Base-by-base conservation (phyloP, 2,888 invertebrate species). In the Desoria tigrina region DNA sequence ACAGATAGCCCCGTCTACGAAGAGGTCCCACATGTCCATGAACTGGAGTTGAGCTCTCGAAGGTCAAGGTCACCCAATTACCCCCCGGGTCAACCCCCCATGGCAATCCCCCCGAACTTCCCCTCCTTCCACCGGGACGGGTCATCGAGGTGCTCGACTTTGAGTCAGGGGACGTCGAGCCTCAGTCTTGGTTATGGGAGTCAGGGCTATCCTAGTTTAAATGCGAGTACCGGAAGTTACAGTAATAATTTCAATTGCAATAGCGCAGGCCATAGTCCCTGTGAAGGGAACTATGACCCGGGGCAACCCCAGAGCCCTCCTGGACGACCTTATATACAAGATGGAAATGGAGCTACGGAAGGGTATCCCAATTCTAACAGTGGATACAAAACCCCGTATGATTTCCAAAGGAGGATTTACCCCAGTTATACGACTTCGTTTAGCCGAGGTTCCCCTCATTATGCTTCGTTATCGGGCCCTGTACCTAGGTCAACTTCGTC, bases 141-240 rank as follows among this genome's bases (percentile, higher is more conserved):
- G 39, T 71, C 73, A 9, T 72, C 72, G 4, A 51, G 74, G 23
- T 74, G 73, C 59, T 74, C 74, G 32, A 73, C 73, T 2, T 61
- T 74, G 21, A 72, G 72, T 66, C 72, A 69, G 56, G 72, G 66
- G 27, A 63, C 74, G 42, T 71, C 70, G 42, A 72, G 72, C 57
- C 63, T 74, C 59, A 72, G 72, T 60, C 65, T 74, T 59, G 74
- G 74, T 11, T 74, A 74, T 45, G 72, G 73, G 39, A 74, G 73
- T 45, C 73, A 74, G 66, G 73, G 73, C 21, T 71, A 67, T 28
- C 63, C 67, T 2, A 67, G 67, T 27, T 23, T 63, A 7, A 42
- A 51, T 24, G 4, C 7, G 24, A 51, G 51, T 26, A 51, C 24
- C 24, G 45, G 58, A 14, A 59, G 59, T 50, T 62, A 62, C 27